These are phyloP conservation scores for Aporophyla nigra DNA, from an alignment of 2,888 invertebrate genomes.

Conservation along the genomic window DNA sequence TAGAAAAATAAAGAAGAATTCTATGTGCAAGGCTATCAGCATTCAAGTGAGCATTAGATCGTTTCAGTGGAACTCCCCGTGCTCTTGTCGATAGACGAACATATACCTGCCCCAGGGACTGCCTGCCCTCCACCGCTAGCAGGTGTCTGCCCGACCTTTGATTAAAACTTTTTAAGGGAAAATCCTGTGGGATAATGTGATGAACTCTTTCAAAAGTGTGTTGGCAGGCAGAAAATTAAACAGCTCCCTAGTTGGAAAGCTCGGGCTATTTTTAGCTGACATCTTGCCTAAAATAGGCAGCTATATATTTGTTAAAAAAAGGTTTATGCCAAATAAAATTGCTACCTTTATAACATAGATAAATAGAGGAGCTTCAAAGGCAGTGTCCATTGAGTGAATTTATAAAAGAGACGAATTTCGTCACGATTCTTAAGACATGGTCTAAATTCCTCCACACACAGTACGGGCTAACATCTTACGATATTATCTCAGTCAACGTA, in stretches of 20 bases:
- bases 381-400: background rate
- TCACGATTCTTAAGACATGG: background rate
- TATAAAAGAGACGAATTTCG: background rate
- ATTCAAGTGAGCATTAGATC: background rate
- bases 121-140: constrained; percentile 4
- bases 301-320: background rate
- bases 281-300: background rate
- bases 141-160: constrained; percentile 50
- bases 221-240: constrained; percentile 13
- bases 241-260: background rate
- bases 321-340: background rate
- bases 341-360: background rate
- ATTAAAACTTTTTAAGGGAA: constrained; percentile 61
- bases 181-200: constrained; percentile 33
- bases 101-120: constrained; percentile 11
- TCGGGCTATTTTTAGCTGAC: background rate
- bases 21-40: background rate
- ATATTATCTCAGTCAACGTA: background rate
- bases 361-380: background rate
- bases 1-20: background rate
- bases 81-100: constrained; percentile 25
- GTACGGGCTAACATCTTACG: background rate
- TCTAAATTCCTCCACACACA: background rate
- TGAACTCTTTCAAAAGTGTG: constrained; percentile 24
- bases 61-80: background rate